Percentiles rank a stretch among this genome's conserved stretches.
These are phyloP conservation scores for Brotula barbata DNA, from an alignment of 2,797 vertebrate genomes.

Conservation along the genomic window DNA sequence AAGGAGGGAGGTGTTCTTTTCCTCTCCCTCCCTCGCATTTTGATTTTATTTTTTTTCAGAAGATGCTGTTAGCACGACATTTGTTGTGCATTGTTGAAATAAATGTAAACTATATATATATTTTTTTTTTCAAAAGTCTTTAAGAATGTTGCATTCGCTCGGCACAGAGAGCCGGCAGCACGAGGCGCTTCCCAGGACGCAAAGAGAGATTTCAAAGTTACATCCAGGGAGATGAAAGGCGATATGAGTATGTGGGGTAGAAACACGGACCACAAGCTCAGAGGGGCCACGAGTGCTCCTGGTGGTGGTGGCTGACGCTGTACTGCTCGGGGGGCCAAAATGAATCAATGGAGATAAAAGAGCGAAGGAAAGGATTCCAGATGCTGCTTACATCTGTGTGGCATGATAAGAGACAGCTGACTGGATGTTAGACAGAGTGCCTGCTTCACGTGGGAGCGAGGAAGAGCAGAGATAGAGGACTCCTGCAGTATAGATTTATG, in stretches of 20 bases:
- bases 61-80: conserved; percentile 42
- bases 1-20: conserved; percentile 7
- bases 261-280: too few species aligned
- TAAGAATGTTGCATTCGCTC: background rate
- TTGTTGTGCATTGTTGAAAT: conserved; percentile 36
- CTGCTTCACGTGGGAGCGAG: conserved; percentile 16
- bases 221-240: too few species aligned
- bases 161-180: conserved; percentile 1
- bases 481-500: too few species aligned
- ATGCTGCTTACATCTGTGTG: conserved; percentile 12
- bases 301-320: too few species aligned
- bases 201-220: background rate
- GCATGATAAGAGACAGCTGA: background rate
- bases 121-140: too few species aligned
- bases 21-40: conserved; percentile 18
- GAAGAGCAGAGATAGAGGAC: background rate
- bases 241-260: too few species aligned
- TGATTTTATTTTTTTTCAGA: conserved; percentile 6
- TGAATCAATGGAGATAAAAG: conserved; percentile 11
- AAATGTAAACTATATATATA: conserved; percentile 1
- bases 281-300: background rate
- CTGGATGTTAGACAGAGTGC: conserved; percentile 22
- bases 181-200: conserved; percentile 1
- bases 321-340: conserved; percentile 23
- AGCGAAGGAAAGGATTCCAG: conserved; percentile 3